Evolutionary conservation across 2,888 invertebrate species (phyloP).

Genomic region (Meloe dianella): DNA sequence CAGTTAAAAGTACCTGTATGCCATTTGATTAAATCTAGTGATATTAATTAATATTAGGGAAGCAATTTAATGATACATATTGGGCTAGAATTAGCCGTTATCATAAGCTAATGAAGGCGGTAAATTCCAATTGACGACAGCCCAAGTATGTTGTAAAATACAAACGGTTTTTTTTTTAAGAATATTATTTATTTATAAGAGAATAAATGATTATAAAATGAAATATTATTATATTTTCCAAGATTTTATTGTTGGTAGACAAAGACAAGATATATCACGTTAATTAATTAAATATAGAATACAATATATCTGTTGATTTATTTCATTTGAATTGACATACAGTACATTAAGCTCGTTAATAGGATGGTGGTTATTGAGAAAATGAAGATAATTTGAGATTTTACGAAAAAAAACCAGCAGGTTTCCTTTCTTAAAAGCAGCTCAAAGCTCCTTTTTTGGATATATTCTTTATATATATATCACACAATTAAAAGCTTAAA

Average conservation of each 20-base stretch:
- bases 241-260: constrained; percentile 40
- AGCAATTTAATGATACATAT: no score
- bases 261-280: constrained; percentile 49
- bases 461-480: constrained; percentile 29
- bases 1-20: no score
- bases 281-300: constrained; percentile 46
- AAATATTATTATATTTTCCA: background rate
- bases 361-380: constrained; percentile 17
- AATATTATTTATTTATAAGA: no score
- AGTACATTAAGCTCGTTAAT: constrained; percentile 59
- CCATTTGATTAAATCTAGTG: no score
- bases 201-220: background rate
- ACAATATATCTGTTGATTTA: constrained; percentile 39
- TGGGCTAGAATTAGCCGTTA: no score
- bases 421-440: background rate
- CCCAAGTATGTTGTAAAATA: no score
- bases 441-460: background rate
- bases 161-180: no score
- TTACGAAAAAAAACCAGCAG: background rate
- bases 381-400: background rate
- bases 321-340: constrained; percentile 59
- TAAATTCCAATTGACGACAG: no score
- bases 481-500: constrained; percentile 40
- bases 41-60: no score
- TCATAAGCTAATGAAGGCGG: no score